Percentiles rank a stretch among this genome's conserved stretches.
phyloP scores from a whole-genome alignment of 2,797 vertebrate species.

The Carapus acus region DNA sequence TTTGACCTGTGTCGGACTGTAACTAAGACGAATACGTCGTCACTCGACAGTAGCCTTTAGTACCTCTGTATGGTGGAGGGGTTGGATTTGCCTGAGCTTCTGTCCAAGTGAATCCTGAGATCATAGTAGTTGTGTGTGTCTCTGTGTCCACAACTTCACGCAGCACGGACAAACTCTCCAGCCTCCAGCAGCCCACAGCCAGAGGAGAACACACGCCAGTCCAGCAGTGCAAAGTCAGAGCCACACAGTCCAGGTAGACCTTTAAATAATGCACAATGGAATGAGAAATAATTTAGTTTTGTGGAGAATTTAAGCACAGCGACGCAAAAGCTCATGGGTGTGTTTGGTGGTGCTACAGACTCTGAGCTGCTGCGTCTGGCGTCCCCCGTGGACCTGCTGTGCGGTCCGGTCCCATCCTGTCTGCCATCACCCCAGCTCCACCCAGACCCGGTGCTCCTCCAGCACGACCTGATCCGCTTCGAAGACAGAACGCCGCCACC shows the following conservation, averaged over 20 bases:
- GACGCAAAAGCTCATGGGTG: neutral
- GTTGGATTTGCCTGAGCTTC: neutral
- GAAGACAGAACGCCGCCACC: conserved; percentile 69
- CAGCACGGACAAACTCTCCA: conserved; percentile 62
- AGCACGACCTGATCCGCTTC: conserved; percentile 87
- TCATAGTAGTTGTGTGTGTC: neutral
- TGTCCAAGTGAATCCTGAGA: too few relatives aligned
- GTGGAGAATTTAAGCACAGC: too few relatives aligned
- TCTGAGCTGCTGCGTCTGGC: conserved; percentile 81
- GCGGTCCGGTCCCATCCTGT: conserved; percentile 91
- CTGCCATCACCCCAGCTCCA: conserved; percentile 91
- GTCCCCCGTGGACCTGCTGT: conserved; percentile 86
- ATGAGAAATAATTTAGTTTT: too few relatives aligned
- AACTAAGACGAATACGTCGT: too few relatives aligned
- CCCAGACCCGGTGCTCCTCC: conserved; percentile 82
- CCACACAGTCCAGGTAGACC: conserved; percentile 60
- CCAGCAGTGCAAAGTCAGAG: conserved; percentile 44
- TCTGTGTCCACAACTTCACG: conserved; percentile 24
- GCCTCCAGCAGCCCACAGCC: conserved; percentile 58
- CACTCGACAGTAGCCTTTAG: too few relatives aligned
- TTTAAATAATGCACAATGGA: too few relatives aligned
- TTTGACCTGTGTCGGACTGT: too few relatives aligned
- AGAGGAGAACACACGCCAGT: conserved; percentile 42
- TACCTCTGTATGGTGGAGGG: neutral
- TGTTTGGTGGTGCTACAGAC: conserved; percentile 68